phyloP scores from a whole-genome alignment of 2,113 vertebrate species.

The Larimichthys crocea region DNA sequence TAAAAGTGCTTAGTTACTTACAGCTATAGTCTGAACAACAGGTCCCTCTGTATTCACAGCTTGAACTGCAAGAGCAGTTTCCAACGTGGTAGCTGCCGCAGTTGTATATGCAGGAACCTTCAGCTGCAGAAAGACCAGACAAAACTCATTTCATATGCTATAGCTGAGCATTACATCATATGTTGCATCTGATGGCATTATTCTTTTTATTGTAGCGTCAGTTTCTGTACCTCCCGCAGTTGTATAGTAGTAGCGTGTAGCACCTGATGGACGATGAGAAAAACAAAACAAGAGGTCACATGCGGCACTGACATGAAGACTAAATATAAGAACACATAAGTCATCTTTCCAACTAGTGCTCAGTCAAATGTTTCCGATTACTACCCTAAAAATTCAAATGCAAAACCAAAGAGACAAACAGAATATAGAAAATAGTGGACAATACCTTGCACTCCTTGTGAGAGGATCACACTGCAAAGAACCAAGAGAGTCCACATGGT shows the following conservation, averaged over 20 bases:
- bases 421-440: neutral
- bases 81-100: constrained; percentile 57
- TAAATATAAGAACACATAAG: neutral
- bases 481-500: constrained; percentile 67
- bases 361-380: neutral
- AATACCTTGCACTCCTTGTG: constrained; percentile 61
- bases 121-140: no score
- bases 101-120: constrained; percentile 31
- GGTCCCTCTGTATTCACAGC: constrained; percentile 53
- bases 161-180: constrained; percentile 34
- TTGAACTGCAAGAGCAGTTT: constrained; percentile 65
- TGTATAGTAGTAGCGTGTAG: neutral
- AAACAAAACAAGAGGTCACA: constrained; percentile 1
- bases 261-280: constrained; percentile 34
- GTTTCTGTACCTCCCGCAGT: neutral
- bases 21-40: constrained; percentile 47
- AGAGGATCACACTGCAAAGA: constrained; percentile 50
- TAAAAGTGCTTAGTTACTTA: constrained; percentile 4
- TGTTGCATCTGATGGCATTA: accelerated
- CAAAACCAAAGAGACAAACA: neutral
- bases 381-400: constrained; percentile 1
- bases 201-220: neutral
- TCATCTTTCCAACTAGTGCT: neutral
- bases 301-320: no score
- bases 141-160: neutral